Conservation (phyloP, 2,888 invertebrate species). For the Strigamia crassipes region DNA sequence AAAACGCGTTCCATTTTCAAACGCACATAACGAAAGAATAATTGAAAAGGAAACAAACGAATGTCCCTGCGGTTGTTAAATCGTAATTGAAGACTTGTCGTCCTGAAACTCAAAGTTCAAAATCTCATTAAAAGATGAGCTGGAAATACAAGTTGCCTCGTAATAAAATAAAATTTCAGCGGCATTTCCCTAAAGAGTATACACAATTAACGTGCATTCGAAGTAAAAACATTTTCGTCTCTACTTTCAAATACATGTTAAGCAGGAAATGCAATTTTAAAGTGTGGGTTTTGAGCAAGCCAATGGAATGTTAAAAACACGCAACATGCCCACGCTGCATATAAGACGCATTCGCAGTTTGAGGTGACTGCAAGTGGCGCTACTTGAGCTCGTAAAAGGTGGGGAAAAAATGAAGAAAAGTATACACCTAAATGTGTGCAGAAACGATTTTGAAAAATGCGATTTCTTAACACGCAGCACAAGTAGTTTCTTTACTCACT, state of each 20-base stretch:
- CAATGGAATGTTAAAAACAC: not conserved
- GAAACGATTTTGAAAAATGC: conserved; percentile 1
- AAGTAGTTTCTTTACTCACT: not conserved
- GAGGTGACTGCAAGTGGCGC: not conserved
- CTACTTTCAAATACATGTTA: no score
- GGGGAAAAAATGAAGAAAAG: not conserved
- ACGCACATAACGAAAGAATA: not conserved
- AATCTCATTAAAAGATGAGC: not conserved
- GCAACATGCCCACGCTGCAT: not conserved
- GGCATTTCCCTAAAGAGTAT: no score
- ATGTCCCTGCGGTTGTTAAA: not conserved
- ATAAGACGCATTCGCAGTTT: not conserved
- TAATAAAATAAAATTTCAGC: no score
- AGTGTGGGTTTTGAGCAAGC: not conserved
- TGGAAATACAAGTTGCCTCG: not conserved
- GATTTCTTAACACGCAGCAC: not conserved
- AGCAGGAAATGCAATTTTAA: no score
- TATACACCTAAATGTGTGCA: not conserved
- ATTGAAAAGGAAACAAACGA: not conserved
- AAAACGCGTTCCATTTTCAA: no score
- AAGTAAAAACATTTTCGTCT: no score
- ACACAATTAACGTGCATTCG: no score
- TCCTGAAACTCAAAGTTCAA: not conserved
- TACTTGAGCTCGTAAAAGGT: not conserved
- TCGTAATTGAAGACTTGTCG: not conserved